Evolutionary conservation across 2,797 vertebrate genomes (phyloP).

Genomic region (Parambassis ranga): DNA sequence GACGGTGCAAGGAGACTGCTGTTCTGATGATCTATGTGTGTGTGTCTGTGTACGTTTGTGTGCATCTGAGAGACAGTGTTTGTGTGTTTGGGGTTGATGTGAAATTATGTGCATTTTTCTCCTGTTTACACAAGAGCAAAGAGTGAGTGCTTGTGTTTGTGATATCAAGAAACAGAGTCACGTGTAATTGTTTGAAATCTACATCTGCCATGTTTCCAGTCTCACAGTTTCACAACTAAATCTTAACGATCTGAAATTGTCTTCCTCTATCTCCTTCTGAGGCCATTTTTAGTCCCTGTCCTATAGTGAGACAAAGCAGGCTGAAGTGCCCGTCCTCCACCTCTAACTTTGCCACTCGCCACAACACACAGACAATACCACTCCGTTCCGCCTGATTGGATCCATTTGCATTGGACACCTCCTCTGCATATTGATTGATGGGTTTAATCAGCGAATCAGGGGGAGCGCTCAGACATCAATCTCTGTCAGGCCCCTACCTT

Average conservation of each 20-base stretch:
- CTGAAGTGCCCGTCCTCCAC: slow-evolving; percentile 74
- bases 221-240: not conserved
- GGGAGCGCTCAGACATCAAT: slow-evolving; percentile 93
- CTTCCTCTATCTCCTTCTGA: slow-evolving; percentile 10
- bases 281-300: slow-evolving; percentile 42
- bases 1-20: slow-evolving; percentile 68
- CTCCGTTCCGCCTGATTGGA: slow-evolving; percentile 90
- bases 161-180: slow-evolving; percentile 26
- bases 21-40: slow-evolving; percentile 54
- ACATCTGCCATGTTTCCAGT: slow-evolving; percentile 1
- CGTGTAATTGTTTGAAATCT: slow-evolving; percentile 20
- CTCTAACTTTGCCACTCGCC: slow-evolving; percentile 79
- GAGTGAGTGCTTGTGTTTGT: slow-evolving; percentile 13
- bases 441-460: slow-evolving; percentile 99
- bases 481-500: slow-evolving; percentile 81
- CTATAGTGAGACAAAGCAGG: slow-evolving; percentile 46
- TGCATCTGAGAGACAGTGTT: not conserved
- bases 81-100: slow-evolving; percentile 37
- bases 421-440: slow-evolving; percentile 99
- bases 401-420: slow-evolving; percentile 94
- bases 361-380: slow-evolving; percentile 80
- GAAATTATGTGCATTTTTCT: slow-evolving; percentile 63
- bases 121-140: slow-evolving; percentile 55
- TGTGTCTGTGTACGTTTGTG: not conserved
- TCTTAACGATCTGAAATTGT: not conserved